Percentiles rank a stretch among this genome's conserved stretches.
phyloP scores from a whole-genome alignment of 2,797 vertebrate genomes.

The Sebastes hubbsi region DNA sequence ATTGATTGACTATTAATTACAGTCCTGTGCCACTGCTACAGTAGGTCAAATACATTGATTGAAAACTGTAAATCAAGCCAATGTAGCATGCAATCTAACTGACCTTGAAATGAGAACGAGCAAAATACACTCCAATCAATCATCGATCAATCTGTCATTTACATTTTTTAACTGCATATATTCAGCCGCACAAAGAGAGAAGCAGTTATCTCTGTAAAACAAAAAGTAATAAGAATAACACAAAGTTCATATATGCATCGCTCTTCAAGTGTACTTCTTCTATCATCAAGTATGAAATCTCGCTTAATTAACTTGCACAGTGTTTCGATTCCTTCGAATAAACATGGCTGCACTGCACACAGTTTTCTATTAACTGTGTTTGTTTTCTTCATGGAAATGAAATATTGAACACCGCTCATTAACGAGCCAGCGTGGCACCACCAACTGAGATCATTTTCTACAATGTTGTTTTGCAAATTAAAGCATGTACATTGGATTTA shows the following conservation, averaged over 20 bases:
- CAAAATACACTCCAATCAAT: not conserved
- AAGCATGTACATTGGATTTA: not conserved
- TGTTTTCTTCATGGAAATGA: constrained; percentile 17
- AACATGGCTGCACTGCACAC: not conserved
- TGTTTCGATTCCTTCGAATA: not conserved
- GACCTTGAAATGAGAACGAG: not conserved
- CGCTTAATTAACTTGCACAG: not conserved
- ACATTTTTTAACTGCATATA: not conserved
- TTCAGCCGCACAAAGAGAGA: not conserved
- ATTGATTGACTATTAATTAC: constrained; percentile 31
- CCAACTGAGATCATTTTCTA: not conserved
- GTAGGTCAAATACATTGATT: not conserved
- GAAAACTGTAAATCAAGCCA: not conserved
- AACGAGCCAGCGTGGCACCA: not conserved
- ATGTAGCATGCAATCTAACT: not conserved
- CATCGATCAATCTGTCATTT: not conserved
- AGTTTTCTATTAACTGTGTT: constrained; percentile 13
- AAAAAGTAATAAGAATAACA: not conserved
- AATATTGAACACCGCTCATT: not conserved
- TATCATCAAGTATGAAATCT: not conserved
- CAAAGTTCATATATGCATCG: not conserved
- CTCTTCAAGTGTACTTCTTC: not conserved
- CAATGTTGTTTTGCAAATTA: not conserved
- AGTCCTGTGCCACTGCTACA: not conserved
- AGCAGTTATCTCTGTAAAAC: not conserved